Conservation (phyloP, 2,888 invertebrate species). For the Nephrotoma guestfalica region DNA sequence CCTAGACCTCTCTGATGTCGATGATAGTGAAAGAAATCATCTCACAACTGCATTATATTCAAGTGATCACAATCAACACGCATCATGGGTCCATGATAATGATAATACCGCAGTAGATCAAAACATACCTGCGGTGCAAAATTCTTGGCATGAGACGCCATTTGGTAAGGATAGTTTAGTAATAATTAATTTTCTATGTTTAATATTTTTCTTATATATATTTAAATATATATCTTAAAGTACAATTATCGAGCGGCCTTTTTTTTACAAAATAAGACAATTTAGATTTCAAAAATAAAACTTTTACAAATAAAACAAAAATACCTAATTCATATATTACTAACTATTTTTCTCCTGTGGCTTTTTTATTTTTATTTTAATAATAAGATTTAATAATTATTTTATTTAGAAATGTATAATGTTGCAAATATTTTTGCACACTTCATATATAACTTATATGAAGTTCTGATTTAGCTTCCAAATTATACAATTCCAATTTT, state of each 20-base stretch:
- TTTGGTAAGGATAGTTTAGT: constrained; percentile 10
- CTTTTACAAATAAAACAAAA: neutral
- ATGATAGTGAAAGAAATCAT: constrained; percentile 49
- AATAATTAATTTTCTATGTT: constrained; percentile 5
- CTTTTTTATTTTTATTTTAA: neutral
- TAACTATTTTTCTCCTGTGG: neutral
- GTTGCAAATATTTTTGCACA: neutral
- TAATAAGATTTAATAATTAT: neutral
- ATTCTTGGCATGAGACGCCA: constrained; percentile 6
- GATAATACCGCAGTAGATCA: neutral
- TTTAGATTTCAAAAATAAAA: neutral
- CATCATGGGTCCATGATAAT: constrained; percentile 5
- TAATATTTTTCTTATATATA: constrained; percentile 3
- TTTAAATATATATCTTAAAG: neutral
- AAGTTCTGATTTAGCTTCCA: neutral
- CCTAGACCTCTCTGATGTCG: constrained; percentile 58
- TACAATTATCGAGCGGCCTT: neutral
- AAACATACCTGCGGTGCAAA: neutral
- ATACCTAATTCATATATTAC: neutral
- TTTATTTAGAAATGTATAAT: neutral
- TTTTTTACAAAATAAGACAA: neutral
- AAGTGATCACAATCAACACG: constrained; percentile 26
- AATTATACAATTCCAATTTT: neutral
- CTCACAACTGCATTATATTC: constrained; percentile 44
- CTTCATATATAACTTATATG: neutral